These are phyloP conservation scores for Pseudolycoriella hygida DNA, from an alignment of 2,888 invertebrate species.

Conservation along the genomic window DNA sequence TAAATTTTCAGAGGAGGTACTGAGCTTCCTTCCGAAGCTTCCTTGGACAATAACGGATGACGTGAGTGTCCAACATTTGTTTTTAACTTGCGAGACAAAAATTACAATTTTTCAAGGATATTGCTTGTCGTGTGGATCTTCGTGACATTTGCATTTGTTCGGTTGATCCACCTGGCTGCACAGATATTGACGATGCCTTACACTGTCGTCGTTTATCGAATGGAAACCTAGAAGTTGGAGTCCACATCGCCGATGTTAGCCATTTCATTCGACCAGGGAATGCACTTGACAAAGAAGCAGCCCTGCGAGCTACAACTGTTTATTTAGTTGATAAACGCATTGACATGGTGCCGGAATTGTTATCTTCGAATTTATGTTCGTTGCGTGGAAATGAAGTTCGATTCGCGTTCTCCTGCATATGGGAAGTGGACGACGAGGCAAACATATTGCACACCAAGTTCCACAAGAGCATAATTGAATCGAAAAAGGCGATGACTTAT, in stretches of 20 bases:
- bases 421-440: conserved; percentile 77
- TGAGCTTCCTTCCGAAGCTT: conserved; percentile 73
- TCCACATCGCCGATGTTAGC: conserved; percentile 97
- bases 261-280: conserved; percentile 90
- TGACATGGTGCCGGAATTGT: conserved; percentile 75
- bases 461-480: conserved; percentile 85
- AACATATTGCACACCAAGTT: conserved; percentile 66
- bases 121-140: conserved; percentile 62
- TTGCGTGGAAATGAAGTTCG: conserved; percentile 76
- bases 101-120: conserved; percentile 36
- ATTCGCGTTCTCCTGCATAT: conserved; percentile 90
- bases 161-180: conserved; percentile 96
- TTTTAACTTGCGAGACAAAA: conserved; percentile 1
- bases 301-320: conserved; percentile 86
- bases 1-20: conserved; percentile 85
- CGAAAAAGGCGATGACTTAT: conserved; percentile 87
- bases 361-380: conserved; percentile 93
- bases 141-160: conserved; percentile 78
- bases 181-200: conserved; percentile 96
- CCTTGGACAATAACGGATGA: conserved; percentile 79
- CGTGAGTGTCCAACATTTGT: conserved; percentile 34
- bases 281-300: conserved; percentile 84
- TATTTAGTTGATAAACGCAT: conserved; percentile 87
- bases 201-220: conserved; percentile 65
- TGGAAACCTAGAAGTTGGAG: conserved; percentile 72